Conservation (phyloP, 2,888 invertebrate species). For the Drosophila stalkeri region DNA sequence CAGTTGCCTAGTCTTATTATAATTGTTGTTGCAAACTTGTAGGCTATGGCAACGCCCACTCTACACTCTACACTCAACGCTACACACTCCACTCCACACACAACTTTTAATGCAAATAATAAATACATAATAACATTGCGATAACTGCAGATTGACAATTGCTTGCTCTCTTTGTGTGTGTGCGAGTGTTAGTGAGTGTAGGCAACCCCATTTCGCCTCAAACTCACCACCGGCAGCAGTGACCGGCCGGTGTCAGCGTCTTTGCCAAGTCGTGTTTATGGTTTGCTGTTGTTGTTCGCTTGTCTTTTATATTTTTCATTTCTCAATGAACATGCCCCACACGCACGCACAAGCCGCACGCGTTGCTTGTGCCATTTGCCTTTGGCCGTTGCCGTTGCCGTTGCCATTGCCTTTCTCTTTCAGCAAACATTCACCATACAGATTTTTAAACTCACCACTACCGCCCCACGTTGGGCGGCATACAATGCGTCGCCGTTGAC, state of each 20-base stretch:
- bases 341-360: slow-evolving; percentile 58
- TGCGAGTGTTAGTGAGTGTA: background rate
- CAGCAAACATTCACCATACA: slow-evolving; percentile 70
- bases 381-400: slow-evolving; percentile 12
- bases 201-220: slow-evolving; percentile 17
- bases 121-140: slow-evolving; percentile 28
- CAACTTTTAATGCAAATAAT: slow-evolving; percentile 23
- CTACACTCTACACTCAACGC: background rate
- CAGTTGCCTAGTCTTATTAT: background rate
- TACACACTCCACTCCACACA: background rate
- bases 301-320: slow-evolving; percentile 61
- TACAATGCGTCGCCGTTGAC: slow-evolving; percentile 25
- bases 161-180: slow-evolving; percentile 29
- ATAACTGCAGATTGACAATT: slow-evolving; percentile 48
- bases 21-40: slow-evolving; percentile 21
- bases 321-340: slow-evolving; percentile 73
- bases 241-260: slow-evolving; percentile 77
- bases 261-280: slow-evolving; percentile 61
- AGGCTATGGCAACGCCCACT: slow-evolving; percentile 50
- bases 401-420: slow-evolving; percentile 68
- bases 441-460: slow-evolving; percentile 53
- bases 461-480: slow-evolving; percentile 60
- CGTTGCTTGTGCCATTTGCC: slow-evolving; percentile 53
- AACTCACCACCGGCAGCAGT: slow-evolving; percentile 37
- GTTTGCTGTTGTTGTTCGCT: slow-evolving; percentile 27